Conservation (phyloP, 2,797 vertebrate species). For the Hydrolagus colliei region DNA sequence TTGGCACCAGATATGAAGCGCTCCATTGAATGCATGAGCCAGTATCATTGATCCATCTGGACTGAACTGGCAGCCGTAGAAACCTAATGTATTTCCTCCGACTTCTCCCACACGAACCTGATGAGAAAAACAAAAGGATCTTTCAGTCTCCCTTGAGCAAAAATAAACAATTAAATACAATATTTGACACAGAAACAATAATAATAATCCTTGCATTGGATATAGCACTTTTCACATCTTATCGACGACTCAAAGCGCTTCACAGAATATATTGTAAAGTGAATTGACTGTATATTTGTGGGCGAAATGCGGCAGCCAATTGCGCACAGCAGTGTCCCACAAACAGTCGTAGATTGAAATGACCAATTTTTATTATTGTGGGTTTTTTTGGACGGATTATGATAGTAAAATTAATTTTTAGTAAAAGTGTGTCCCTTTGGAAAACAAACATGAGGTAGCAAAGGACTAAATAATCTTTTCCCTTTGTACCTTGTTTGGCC, state of each 20-base stretch:
- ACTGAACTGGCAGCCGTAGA: slow-evolving; percentile 89
- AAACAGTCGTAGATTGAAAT: too few species aligned
- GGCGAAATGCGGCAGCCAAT: too few species aligned
- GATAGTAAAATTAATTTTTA: not conserved
- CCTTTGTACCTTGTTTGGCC: not conserved
- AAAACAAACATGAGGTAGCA: not conserved
- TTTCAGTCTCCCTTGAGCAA: not conserved
- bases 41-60: slow-evolving; percentile 81
- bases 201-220: too few species aligned
- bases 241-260: too few species aligned
- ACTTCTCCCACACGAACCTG: slow-evolving; percentile 96
- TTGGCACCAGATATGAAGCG: slow-evolving; percentile 85
- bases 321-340: too few species aligned
- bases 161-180: not conserved
- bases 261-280: too few species aligned
- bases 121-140: slow-evolving; percentile 31
- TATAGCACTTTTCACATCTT: too few species aligned
- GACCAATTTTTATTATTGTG: too few species aligned
- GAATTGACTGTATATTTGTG: too few species aligned
- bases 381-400: too few species aligned
- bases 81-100: slow-evolving; percentile 92
- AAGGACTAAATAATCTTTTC: not conserved
- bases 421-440: not conserved
- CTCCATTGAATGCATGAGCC: slow-evolving; percentile 89
- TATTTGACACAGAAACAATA: not conserved